These are phyloP conservation scores for Stenurella melanura DNA, from an alignment of 2,888 invertebrate genomes.

Conservation along the genomic window DNA sequence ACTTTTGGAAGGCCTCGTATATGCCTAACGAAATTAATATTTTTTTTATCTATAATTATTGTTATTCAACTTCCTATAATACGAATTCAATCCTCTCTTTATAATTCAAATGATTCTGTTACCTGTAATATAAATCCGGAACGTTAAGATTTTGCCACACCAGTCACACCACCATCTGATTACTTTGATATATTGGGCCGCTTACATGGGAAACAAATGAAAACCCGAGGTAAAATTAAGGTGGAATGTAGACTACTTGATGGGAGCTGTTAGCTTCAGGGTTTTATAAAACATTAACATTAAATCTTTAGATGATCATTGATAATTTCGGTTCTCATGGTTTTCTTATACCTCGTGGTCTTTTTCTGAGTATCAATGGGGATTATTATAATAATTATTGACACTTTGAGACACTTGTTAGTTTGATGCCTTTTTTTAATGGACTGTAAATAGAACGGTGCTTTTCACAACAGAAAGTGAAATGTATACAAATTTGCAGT, in stretches of 20 bases:
- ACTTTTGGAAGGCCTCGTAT: too few relatives aligned
- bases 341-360: constrained; percentile 28
- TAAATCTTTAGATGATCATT: constrained; percentile 42
- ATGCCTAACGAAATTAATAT: too few relatives aligned
- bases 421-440: not conserved
- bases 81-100: not conserved
- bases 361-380: constrained; percentile 35
- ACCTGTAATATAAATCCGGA: not conserved
- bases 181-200: constrained; percentile 3
- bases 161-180: constrained; percentile 29
- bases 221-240: constrained; percentile 28
- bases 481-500: not conserved
- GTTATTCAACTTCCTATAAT: not conserved
- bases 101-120: constrained; percentile 17
- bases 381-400: constrained; percentile 39
- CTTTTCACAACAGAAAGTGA: not conserved
- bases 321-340: constrained; percentile 40
- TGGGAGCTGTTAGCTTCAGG: constrained; percentile 43
- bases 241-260: constrained; percentile 38
- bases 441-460: not conserved
- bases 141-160: constrained; percentile 2
- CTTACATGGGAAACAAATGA: constrained; percentile 23
- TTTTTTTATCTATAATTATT: too few relatives aligned
- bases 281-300: constrained; percentile 43
- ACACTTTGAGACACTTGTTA: constrained; percentile 27